Base-by-base conservation (phyloP, 2,888 invertebrate genomes). In the Conomelus anceps region DNA sequence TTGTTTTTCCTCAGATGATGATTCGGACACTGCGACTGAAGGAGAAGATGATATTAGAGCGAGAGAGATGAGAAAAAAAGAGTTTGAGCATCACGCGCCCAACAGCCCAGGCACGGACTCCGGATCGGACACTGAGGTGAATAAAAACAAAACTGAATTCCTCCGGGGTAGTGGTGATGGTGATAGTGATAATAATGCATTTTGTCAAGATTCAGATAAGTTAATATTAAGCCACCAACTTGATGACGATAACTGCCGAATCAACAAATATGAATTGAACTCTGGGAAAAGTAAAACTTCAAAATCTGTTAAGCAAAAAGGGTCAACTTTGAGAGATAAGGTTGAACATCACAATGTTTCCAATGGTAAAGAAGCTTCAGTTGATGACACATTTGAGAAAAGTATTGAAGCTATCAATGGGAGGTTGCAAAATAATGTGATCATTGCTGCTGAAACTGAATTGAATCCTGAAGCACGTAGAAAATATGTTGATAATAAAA, bases 111-210 rank as follows among this genome's bases (percentile, higher is more conserved):
- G 95, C 91, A 95, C 96, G 90, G 96, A 96, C 92, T 95, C 95
- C 29, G 95, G 95, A 92, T 95, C 95, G 89, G 96, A 96, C 93
- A 96, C 96, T 91, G 96, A 96, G 96, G 96, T 96, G 95, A 94
- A 95, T 93, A 91, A 87, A 34, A 86, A 20, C 34, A 88, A 88
- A 23, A 89, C 86, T 84, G 22, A 23, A 84, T 26, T 17, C 1
- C 34, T 11, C 3, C 63, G n/a, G 63, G 63, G 63, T 63, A n/a
- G 63, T 63, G 63, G 63, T n/a, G 63, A 63, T 63, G 63, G 63
- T 63, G 63, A n/a, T 63, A 63, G n/a, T 63, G 63, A 63, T 41
- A 41, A 13, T 41, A 17, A 41, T 34, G 34, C 1, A 17, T 13
- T 13, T 17, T 34, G 34, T 34, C 13, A 34, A 17, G 34, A 63